Conservation (phyloP, 2,797 vertebrate genomes). For the Serranus cabrilla region DNA sequence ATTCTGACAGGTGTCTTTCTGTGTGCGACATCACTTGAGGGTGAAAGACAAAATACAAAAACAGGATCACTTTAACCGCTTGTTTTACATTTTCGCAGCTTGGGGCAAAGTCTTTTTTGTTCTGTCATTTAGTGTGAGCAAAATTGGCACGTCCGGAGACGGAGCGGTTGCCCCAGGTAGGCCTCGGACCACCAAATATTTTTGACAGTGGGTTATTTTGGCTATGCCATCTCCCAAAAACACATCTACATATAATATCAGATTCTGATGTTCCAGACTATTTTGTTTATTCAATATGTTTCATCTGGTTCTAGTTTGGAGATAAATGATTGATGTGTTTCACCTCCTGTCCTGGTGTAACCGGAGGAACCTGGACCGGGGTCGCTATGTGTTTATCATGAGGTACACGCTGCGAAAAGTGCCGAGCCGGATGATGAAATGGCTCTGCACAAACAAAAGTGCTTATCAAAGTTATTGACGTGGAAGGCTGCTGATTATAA, state of each 20-base stretch:
- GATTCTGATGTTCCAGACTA: slow-evolving; percentile 20
- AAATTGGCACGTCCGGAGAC: not conserved
- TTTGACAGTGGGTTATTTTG: slow-evolving; percentile 6
- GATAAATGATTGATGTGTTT: slow-evolving; percentile 31
- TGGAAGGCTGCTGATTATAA: slow-evolving; percentile 13
- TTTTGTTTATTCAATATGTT: slow-evolving; percentile 49
- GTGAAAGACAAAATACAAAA: slow-evolving; percentile 1
- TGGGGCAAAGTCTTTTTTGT: not conserved
- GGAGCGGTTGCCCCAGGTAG: slow-evolving; percentile 25
- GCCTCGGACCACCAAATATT: slow-evolving; percentile 4
- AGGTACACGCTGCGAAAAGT: slow-evolving; percentile 6
- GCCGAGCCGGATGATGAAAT: not conserved
- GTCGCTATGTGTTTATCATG: slow-evolving; percentile 16
- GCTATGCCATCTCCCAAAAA: slow-evolving; percentile 19
- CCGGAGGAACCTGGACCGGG: slow-evolving; percentile 22
- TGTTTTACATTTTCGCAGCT: slow-evolving; percentile 23
- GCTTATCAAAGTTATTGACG: slow-evolving; percentile 2
- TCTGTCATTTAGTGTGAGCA: slow-evolving; percentile 6
- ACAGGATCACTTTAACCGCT: not conserved
- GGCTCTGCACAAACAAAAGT: slow-evolving; percentile 1
- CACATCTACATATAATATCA: slow-evolving; percentile 10
- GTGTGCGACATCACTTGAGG: not conserved
- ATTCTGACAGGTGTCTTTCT: slow-evolving; percentile 36
- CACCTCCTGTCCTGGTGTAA: not conserved
- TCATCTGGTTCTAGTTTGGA: slow-evolving; percentile 51